phyloP scores from a whole-genome alignment of 2,113 vertebrate species.

The Callionymus lyra region DNA sequence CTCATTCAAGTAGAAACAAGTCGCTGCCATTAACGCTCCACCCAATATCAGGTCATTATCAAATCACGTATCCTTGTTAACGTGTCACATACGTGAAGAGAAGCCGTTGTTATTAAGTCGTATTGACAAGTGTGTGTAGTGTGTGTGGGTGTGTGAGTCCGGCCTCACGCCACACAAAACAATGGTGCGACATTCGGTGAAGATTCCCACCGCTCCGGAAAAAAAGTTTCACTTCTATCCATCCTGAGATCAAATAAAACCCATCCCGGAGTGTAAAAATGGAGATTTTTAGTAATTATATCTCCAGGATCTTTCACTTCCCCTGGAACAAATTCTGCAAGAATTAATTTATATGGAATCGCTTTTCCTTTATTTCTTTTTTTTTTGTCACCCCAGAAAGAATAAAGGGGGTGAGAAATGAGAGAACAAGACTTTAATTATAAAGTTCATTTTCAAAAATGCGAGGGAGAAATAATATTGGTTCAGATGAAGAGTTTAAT shows the following conservation, averaged over 20 bases:
- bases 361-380: too few species aligned
- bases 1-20: conserved; percentile 5
- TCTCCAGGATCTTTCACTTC: conserved; percentile 2
- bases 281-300: conserved; percentile 9
- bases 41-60: conserved; percentile 2
- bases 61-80: background rate
- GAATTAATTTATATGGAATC: too few species aligned
- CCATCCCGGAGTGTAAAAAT: conserved; percentile 20
- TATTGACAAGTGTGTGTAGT: too few species aligned
- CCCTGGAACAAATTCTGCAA: too few species aligned
- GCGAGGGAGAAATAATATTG: too few species aligned
- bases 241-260: conserved; percentile 39
- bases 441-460: too few species aligned
- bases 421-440: too few species aligned
- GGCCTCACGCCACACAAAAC: background rate
- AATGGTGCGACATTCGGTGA: conserved; percentile 4
- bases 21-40: conserved; percentile 6
- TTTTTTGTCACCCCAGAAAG: too few species aligned
- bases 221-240: conserved; percentile 30
- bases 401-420: too few species aligned
- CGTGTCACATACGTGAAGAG: background rate
- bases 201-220: conserved; percentile 6
- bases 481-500: too few species aligned
- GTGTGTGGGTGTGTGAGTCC: too few species aligned
- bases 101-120: background rate